Evolutionary conservation across 2,113 vertebrate species (phyloP), one percentile per base, ranked within the genome.

Genomic region (Meriones unguiculatus): DNA sequence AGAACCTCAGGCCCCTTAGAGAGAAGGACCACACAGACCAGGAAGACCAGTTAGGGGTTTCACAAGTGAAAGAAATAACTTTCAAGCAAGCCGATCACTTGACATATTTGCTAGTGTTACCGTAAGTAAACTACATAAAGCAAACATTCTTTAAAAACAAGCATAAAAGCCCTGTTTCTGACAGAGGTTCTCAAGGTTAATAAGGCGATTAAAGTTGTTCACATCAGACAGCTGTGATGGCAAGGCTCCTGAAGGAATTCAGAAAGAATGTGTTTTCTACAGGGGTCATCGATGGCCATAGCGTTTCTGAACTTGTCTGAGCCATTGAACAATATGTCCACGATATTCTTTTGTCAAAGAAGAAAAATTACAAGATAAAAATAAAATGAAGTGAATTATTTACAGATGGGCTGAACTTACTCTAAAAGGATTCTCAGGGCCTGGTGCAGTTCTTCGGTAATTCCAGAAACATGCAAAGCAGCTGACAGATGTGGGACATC

Each of bases 351-450:
- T 32, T 67, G 57, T 85, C 72, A 88, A 80, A 41, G 84, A 57
- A 72, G 38, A 84, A 69, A 89, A 85, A 72, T 94, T 50, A 85
- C 64, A 76, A 89, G 5, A 89, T 65, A 86, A 81, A 93, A 96
- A 65, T 82, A 57, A 93, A 77, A 41, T 52, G 18, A 32, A 72
- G 59, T 69, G 41, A 87, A 87, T 78, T 88, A 90, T 65, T 93
- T 89, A 77, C 22, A 77, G 5, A n/a, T 52, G 70, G 32, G 35
- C n/a, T 81, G 24, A 85, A 50, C 28, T 87, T 69, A 32, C 32
- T 87, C n/a, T 32, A 32, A 32, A 77, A 92, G 85, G 12, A 12
- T 80, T 64, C 62, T 87, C 12, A 5, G 11, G 1, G 25, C 93
- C 32, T 72, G 70, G 6, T 73, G 59, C 54, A 82, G 32, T 5